A percentile compares a stretch with the other conserved stretches of the same genome.
Conservation (phyloP, 2,797 vertebrate genomes). For the Gobio occitaniae region DNA sequence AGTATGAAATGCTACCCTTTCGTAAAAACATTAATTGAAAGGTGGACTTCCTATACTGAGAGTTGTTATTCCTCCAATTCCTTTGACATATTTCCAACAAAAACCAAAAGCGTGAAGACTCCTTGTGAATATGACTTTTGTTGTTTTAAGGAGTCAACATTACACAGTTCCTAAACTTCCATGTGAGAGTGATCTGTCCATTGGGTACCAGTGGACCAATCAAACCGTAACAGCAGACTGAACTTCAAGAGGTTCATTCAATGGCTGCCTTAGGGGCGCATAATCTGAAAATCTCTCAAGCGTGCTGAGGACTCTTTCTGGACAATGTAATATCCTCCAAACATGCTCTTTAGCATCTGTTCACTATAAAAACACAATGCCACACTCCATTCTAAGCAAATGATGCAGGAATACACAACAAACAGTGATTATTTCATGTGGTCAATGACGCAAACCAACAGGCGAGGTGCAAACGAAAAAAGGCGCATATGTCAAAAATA, state of each 20-base stretch:
- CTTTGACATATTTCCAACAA: not conserved
- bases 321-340: constrained; percentile 26
- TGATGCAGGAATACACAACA: constrained; percentile 37
- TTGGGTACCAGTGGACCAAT: constrained; percentile 47
- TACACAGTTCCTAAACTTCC: constrained; percentile 40
- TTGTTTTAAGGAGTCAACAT: constrained; percentile 46
- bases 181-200: constrained; percentile 39
- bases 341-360: constrained; percentile 46
- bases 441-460: constrained; percentile 36
- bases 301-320: constrained; percentile 9
- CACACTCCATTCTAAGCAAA: constrained; percentile 33
- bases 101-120: not conserved
- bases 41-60: not conserved
- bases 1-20: not conserved
- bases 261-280: constrained; percentile 17
- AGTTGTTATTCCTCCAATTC: not conserved
- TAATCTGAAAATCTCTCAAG: constrained; percentile 10
- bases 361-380: constrained; percentile 43
- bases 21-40: not conserved
- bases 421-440: constrained; percentile 23
- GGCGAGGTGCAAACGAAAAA: constrained; percentile 41
- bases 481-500: not conserved
- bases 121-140: no score
- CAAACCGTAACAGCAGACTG: constrained; percentile 47
- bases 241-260: constrained; percentile 46